Evolutionary conservation across 1,140 invertebrate species (phyloP), one percentile per base, ranked within the genome.

Genomic region (Drosophila punjabiensis): DNA sequence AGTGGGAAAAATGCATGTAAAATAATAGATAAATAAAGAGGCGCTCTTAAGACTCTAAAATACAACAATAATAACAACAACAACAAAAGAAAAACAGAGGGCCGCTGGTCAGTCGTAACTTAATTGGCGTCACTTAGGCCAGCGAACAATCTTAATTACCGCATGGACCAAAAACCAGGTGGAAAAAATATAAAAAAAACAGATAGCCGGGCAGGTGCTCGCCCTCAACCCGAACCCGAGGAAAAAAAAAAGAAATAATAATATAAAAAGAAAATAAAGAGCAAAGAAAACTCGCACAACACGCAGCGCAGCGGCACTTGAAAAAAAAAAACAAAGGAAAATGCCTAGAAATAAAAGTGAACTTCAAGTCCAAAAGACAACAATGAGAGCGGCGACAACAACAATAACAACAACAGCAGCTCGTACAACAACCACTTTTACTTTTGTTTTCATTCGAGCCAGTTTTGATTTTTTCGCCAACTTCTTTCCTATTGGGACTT

Each of bases 121-220:
- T 89, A 89, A 89, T 89, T 89, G 86, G 82, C 86, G 69, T 91
- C 86, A 89, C 82, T 89, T 89, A 82, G 76, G 82, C 71, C 67
- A 58, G 48, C 69, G 56, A 65, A 69, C 79, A 81, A 81, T 90
- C 86, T 89, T 89, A 85, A 90, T 85, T 90, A 89, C 86, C 81
- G 75, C 75, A 79, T 70, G 66, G 58, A 61, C 37, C 56, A 43
- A 16, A 32, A 68, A 50, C 47, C 61, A 48, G 52, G 52, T 53
- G 52, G 35, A 55, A 33, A 53, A 61, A n/a, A n/a, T n/a, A n/a
- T n/a, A n/a, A n/a, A 39, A 59, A 41, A 33, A 53, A 39, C 24
- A 45, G 41, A 28, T 28, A 32, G 35, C 13, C 30, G 53, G 30
- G 30, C 47, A 67, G 74, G 68, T 73, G 71, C 71, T 62, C 70